Evolutionary conservation across 2,888 invertebrate genomes (phyloP), one percentile per base, ranked within the genome.

Genomic region (Melipona beecheii): DNA sequence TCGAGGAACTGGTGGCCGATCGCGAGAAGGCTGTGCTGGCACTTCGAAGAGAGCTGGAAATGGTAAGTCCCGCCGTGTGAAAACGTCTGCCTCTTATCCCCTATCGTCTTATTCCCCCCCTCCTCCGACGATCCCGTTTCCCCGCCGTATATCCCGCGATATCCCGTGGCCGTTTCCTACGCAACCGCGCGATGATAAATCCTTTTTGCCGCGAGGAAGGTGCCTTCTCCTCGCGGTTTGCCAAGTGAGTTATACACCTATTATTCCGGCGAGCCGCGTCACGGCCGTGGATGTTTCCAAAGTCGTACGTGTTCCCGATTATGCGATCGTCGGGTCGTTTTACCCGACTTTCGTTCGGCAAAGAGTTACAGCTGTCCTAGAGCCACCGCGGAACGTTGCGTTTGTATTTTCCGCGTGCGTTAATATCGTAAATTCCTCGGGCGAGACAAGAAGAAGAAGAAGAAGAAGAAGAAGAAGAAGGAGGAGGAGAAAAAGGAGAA

Each of bases 1-100:
- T 99, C 88, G 99, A 99, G 95, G 99, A 99, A 95, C 95, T 99
- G 88, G 99, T 99, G 5, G 96, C 98, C 0, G 98, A 98, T 94
- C 95, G 99, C 87, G 99, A 99, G 94, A 97, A 98, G 91, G 98
- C 99, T 17, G 98, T 99, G 27, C 95, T 98, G 88, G 96, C 97
- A 19, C 95, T 99, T 65, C 96, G 98, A 89, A 97, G 97, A 92
- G 99, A 99, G 95, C 95, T 99, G 86, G 98, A 99, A 93, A 97
- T 97, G 96, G 98, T 99, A 95, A 93, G 94, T 85, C 66, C 4
- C 43, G 4, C 4, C n/a, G 5, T 31, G 21, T 24, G 5, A 2
- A 19, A 64, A 73, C 49, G 50, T 58, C 64, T 60, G 21, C 60
- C 15, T n/a, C 49, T 54, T 66, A 36, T 62, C 64, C 43, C 49